A percentile compares a stretch with the other conserved stretches of the same genome.
Evolutionary conservation across 2,113 vertebrate genomes (phyloP).

Genomic region (Aspidoscelis tigris): DNA sequence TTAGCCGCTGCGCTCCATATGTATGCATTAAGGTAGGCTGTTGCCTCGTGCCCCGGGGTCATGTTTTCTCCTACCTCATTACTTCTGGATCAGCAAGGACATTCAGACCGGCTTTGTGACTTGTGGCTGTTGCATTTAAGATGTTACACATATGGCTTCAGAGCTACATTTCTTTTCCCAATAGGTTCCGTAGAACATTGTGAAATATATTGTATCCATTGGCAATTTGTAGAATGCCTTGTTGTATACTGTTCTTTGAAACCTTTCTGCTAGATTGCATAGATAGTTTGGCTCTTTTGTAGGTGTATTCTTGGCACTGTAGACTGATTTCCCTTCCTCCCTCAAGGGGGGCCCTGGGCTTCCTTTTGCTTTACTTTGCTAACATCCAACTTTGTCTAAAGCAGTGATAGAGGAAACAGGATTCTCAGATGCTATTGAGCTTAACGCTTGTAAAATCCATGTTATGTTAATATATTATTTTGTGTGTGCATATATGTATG

Average conservation of each 20-base stretch:
- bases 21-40: slow-evolving; percentile 65
- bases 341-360: neutral
- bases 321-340: neutral
- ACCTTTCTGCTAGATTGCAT: neutral
- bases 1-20: slow-evolving; percentile 60
- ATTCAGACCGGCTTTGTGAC: slow-evolving; percentile 54
- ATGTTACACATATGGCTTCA: slow-evolving; percentile 21
- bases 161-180: neutral
- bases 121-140: slow-evolving; percentile 64
- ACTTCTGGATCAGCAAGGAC: slow-evolving; percentile 67
- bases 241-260: neutral
- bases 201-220: neutral
- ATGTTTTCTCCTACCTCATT: slow-evolving; percentile 68
- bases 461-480: neutral
- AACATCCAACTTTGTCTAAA: neutral
- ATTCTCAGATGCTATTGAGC: neutral
- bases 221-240: neutral
- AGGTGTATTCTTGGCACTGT: neutral
- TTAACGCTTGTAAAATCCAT: neutral
- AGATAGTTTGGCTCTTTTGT: neutral
- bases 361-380: neutral
- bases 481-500: neutral
- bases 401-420: neutral
- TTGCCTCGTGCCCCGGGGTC: slow-evolving; percentile 64
- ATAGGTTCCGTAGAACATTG: neutral